phyloP scores from a whole-genome alignment of 2,113 vertebrate species.

The Mustela lutreola region DNA sequence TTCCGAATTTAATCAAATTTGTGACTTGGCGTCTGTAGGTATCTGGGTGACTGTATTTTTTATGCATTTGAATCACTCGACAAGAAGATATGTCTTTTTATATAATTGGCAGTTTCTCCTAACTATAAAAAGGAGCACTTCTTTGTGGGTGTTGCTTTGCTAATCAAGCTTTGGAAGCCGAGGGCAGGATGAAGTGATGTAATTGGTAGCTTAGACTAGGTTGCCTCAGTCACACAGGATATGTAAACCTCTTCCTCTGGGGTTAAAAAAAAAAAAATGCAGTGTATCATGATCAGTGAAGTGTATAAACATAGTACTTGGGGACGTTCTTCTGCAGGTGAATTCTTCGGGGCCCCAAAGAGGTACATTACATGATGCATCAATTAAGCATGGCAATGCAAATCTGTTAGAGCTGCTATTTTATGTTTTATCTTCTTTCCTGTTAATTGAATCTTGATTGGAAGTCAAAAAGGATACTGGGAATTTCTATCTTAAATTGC shows the following conservation, averaged over 20 bases:
- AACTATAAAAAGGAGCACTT: neutral
- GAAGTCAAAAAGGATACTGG: neutral
- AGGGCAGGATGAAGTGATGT: neutral
- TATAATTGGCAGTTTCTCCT: neutral
- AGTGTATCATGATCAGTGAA: neutral
- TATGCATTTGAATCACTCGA: constrained; percentile 53
- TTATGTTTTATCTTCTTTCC: neutral
- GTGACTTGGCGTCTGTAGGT: constrained; percentile 47
- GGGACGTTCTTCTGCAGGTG: neutral
- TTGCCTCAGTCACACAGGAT: neutral
- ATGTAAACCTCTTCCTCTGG: neutral
- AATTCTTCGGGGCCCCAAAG: neutral
- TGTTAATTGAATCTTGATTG: constrained; percentile 1
- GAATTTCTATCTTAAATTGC: neutral
- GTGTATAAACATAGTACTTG: neutral
- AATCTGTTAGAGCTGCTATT: neutral
- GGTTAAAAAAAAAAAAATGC: neutral
- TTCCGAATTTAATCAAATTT: constrained; percentile 54
- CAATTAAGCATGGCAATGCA: neutral
- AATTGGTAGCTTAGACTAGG: neutral
- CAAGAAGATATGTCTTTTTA: constrained; percentile 10
- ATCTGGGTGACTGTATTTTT: constrained; percentile 56
- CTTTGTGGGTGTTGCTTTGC: neutral
- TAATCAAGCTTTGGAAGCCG: neutral
- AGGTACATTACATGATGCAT: neutral